phyloP scores from a whole-genome alignment of 2,888 invertebrate genomes.

The Chymomyza caudatula region DNA sequence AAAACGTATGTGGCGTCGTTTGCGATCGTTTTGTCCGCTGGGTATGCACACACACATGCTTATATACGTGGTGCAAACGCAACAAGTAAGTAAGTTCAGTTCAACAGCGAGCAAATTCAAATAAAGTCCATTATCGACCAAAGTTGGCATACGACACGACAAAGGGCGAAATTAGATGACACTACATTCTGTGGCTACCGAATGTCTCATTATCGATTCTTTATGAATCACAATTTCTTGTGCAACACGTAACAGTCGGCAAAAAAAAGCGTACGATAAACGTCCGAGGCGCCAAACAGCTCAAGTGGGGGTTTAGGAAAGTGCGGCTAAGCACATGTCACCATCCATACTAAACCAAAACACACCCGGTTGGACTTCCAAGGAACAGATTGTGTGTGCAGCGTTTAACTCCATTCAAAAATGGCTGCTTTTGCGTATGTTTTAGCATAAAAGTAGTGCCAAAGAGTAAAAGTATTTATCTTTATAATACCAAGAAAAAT shows the following conservation, averaged over 20 bases:
- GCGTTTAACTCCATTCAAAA: too few species aligned
- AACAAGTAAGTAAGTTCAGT: neutral
- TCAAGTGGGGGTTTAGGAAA: neutral
- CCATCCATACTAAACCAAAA: neutral
- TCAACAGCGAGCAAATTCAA: too few species aligned
- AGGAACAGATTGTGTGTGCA: too few species aligned
- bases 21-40: too few species aligned
- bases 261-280: neutral
- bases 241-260: neutral
- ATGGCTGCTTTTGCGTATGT: too few species aligned
- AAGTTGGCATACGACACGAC: neutral
- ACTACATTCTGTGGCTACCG: neutral
- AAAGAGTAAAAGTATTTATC: too few species aligned
- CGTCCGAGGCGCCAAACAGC: neutral
- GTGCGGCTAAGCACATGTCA: neutral
- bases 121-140: neutral
- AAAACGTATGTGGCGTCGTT: neutral
- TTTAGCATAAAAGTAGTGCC: too few species aligned
- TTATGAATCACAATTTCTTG: conserved; percentile 6
- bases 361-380: too few species aligned
- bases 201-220: conserved; percentile 40
- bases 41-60: too few species aligned
- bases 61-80: too few species aligned
- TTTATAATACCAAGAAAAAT: too few species aligned
- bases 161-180: too few species aligned